Evolutionary conservation across 2,113 vertebrate genomes (phyloP).

Genomic region (Prunella fulvescens): DNA sequence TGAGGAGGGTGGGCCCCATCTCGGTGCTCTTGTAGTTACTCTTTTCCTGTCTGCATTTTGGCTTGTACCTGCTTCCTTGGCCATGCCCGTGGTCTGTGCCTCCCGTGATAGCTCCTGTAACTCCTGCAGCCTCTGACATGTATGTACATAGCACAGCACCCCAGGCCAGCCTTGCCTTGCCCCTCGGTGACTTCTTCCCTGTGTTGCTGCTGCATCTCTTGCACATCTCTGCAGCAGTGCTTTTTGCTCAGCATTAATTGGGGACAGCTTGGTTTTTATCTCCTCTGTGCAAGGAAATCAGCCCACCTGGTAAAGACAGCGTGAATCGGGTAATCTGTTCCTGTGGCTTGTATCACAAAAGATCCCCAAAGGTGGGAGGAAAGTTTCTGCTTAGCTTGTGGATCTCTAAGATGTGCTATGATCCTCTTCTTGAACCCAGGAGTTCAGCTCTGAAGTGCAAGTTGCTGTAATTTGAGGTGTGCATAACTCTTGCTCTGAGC

Average conservation of each 20-base stretch:
- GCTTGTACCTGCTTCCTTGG: neutral
- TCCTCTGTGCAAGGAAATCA: neutral
- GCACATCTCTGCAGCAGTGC: neutral
- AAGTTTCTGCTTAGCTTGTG: neutral
- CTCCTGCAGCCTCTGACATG: neutral
- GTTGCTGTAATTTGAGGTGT: neutral
- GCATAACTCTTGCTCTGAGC: neutral
- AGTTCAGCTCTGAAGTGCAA: neutral
- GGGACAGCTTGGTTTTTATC: neutral
- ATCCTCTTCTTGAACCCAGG: neutral
- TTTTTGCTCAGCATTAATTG: neutral
- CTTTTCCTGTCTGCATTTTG: neutral
- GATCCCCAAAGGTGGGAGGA: neutral
- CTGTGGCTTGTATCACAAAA: neutral
- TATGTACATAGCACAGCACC: neutral
- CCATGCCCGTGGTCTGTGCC: neutral
- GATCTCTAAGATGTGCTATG: fast-evolving
- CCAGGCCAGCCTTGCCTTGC: neutral
- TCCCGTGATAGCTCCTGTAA: fast-evolving
- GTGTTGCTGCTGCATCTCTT: neutral
- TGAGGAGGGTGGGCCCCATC: neutral
- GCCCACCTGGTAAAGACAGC: neutral
- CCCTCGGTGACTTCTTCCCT: neutral
- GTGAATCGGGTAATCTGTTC: fast-evolving
- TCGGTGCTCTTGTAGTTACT: neutral